Evolutionary conservation across 2,888 invertebrate species (phyloP), one percentile per base, ranked within the genome.

Genomic region (Drosophila subquinaria): DNA sequence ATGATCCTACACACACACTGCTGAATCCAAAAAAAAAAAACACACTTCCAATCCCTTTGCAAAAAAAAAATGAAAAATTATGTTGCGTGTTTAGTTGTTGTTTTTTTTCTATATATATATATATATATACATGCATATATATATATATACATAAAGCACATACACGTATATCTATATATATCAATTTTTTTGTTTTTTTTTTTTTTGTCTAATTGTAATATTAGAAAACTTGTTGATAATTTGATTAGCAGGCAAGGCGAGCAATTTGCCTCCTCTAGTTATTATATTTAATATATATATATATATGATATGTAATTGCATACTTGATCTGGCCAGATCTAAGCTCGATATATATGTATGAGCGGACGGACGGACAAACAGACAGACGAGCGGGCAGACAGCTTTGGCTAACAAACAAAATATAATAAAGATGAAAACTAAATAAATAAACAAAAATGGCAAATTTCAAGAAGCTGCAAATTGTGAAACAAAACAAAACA

Each of bases 141-240:
- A 47, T 35, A 33, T 33, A 17, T 38, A 23, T 40, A 15, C 40
- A 40, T 40, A 42, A 57, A 20, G 23, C 56, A 45, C 45, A 23
- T 57, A 36, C 20, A 42, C 30, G 30, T 53, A 52, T 52, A 52
- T 52, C 23, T 38, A 38, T 47, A 23, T 50, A 50, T 33, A 50
- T 51, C 36, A 30, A 40, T 47, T 35, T 45, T 59, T 61, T 62
- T 62, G 8, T 52, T 40, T 43, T 68, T 65, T 23, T 23, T 60
- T 65, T 66, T 67, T 82, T 73, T 67, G 64, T 78, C 48, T 66
- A 55, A 66, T 66, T 60, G 52, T 85, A 74, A 61, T 69, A 36
- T 73, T 73, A 71, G 56, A 73, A 73, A 61, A 69, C 35, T 73
- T 84, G 82, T 89, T 84, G 69, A 87, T 79, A 84, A 69, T 81